Conservation (phyloP, 2,113 vertebrate genomes). For the Zingel zingel region DNA sequence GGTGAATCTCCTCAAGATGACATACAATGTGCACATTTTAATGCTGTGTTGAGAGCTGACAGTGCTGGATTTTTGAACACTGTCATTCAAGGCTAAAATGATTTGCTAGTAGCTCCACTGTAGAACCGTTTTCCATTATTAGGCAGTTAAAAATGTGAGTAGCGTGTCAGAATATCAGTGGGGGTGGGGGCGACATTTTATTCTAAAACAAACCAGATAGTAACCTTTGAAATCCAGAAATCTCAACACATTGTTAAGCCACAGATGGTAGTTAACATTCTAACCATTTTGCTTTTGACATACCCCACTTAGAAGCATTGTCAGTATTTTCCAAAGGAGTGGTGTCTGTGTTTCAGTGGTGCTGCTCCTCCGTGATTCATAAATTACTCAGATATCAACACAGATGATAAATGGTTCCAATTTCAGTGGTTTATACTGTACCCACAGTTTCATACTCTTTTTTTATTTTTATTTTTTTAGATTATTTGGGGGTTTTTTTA, state of each 20-base stretch:
- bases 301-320: neutral
- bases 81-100: neutral
- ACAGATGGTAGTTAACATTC: conserved; percentile 21
- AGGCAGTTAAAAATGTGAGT: conserved; percentile 34
- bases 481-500: too few species aligned
- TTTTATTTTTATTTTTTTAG: too few species aligned
- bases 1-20: neutral
- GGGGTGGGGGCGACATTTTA: neutral
- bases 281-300: conserved; percentile 12
- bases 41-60: neutral
- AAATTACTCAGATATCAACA: neutral
- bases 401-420: neutral
- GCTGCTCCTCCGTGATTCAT: neutral
- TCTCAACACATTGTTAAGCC: conserved; percentile 13
- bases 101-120: neutral
- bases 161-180: conserved; percentile 29
- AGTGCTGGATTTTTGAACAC: neutral
- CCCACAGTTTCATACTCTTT: conserved; percentile 9
- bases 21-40: neutral
- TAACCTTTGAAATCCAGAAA: conserved; percentile 14
- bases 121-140: conserved; percentile 28
- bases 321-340: neutral
- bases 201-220: conserved; percentile 42
- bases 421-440: conserved; percentile 10
- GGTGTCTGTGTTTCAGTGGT: neutral